These are phyloP conservation scores for Sebastolobus altivelis DNA, from an alignment of 2,797 vertebrate species.

Conservation along the genomic window DNA sequence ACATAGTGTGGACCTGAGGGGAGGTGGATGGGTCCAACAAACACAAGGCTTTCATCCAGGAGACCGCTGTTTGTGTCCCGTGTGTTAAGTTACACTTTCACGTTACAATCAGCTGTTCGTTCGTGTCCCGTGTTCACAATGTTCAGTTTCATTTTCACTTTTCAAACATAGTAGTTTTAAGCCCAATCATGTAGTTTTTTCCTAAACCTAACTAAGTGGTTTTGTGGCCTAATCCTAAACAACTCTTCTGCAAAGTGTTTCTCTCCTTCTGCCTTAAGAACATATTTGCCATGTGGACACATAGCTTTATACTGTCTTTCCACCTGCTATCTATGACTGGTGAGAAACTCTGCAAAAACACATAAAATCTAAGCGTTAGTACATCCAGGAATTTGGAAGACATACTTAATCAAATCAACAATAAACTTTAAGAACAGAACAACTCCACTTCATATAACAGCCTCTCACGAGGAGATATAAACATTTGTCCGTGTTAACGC, in stretches of 20 bases:
- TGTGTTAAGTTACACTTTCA: too few species aligned
- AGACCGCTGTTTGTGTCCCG: too few species aligned
- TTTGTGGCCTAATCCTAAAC: too few species aligned
- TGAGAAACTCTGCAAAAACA: neutral
- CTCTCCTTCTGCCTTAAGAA: neutral
- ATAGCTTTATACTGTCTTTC: neutral
- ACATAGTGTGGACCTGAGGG: too few species aligned
- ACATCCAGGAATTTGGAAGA: neutral
- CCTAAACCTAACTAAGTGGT: too few species aligned
- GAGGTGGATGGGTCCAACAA: too few species aligned
- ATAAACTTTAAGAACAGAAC: conserved; percentile 3
- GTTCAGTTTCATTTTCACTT: too few species aligned
- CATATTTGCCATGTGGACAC: neutral
- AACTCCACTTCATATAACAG: neutral
- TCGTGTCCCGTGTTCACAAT: too few species aligned
- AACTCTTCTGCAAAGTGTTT: neutral
- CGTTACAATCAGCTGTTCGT: too few species aligned
- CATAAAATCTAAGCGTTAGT: neutral
- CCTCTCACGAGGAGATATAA: neutral
- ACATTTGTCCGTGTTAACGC: conserved; percentile 3
- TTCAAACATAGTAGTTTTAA: too few species aligned
- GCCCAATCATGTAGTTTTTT: too few species aligned
- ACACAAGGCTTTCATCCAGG: too few species aligned
- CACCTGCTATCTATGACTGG: neutral
- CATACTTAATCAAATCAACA: conserved; percentile 13